phyloP scores from a whole-genome alignment of 1,140 invertebrate species.

The Drosophila cardini region DNA sequence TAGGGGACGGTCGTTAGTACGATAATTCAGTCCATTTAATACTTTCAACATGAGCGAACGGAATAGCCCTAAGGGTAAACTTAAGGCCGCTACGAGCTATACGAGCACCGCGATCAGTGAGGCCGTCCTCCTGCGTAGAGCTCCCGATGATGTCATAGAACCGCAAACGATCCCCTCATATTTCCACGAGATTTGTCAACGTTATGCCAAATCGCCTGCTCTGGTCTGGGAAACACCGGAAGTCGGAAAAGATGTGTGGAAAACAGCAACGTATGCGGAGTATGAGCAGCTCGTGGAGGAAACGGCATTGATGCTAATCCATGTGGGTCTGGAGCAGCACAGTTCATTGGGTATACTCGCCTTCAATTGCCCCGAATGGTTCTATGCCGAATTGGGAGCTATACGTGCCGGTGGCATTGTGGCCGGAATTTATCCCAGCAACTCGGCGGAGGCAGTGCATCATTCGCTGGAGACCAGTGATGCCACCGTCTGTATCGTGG shows the following conservation, averaged over 20 bases:
- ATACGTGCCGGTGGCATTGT: slow-evolving; percentile 96
- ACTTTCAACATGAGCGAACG: slow-evolving; percentile 55
- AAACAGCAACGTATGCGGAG: slow-evolving; percentile 90
- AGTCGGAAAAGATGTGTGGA: slow-evolving; percentile 77
- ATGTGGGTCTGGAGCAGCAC: slow-evolving; percentile 91
- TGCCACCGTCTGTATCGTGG: slow-evolving; percentile 94
- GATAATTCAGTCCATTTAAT: slow-evolving; percentile 47
- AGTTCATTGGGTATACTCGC: slow-evolving; percentile 94
- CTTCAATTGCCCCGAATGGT: slow-evolving; percentile 97
- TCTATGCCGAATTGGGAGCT: slow-evolving; percentile 92
- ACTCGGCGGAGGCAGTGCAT: slow-evolving; percentile 92
- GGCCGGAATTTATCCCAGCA: slow-evolving; percentile 96
- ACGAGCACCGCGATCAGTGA: slow-evolving; percentile 67
- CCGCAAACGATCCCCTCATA: slow-evolving; percentile 59
- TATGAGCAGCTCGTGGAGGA: slow-evolving; percentile 90
- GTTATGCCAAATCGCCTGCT: slow-evolving; percentile 88
- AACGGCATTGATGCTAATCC: slow-evolving; percentile 94
- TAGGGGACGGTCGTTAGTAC: slow-evolving; percentile 19
- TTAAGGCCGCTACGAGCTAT: slow-evolving; percentile 66
- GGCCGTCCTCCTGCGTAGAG: slow-evolving; percentile 57
- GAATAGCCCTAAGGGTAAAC: neutral
- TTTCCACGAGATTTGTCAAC: slow-evolving; percentile 78
- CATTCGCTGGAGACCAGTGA: slow-evolving; percentile 90
- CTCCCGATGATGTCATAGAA: slow-evolving; percentile 5
- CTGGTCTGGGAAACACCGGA: slow-evolving; percentile 86